A percentile compares a stretch with the other conserved stretches of the same genome.
These are phyloP conservation scores for Amiota minor DNA, from an alignment of 2,888 invertebrate species.

Conservation along the genomic window DNA sequence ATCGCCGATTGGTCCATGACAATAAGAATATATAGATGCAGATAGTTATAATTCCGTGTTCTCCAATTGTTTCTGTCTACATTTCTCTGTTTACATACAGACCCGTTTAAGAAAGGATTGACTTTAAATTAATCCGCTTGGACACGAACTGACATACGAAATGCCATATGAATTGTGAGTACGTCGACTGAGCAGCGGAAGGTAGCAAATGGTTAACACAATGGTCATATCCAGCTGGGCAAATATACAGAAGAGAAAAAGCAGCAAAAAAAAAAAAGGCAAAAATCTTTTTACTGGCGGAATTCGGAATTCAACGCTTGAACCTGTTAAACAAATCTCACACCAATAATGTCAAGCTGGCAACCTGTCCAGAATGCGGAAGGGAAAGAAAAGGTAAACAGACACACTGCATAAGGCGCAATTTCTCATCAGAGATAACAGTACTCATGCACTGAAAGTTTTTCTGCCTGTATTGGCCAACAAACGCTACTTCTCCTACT, in stretches of 20 bases:
- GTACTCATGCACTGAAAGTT: no score
- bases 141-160: no score
- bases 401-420: background rate
- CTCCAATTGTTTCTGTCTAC: background rate
- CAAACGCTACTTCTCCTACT: no score
- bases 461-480: no score
- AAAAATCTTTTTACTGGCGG: background rate
- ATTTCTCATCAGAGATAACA: background rate
- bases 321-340: background rate
- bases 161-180: background rate
- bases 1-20: background rate
- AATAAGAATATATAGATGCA: background rate
- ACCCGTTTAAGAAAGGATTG: no score
- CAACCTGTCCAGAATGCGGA: background rate
- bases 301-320: slow-evolving; percentile 1
- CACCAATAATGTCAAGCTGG: background rate
- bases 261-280: background rate
- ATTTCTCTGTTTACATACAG: no score
- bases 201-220: no score
- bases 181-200: background rate
- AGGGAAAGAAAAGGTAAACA: background rate
- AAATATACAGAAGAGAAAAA: background rate
- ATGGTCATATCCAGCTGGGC: no score
- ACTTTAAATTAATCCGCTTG: no score
- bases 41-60: background rate